Conservation (phyloP, 2,113 vertebrate genomes). For the Cyanoderma ruficeps region DNA sequence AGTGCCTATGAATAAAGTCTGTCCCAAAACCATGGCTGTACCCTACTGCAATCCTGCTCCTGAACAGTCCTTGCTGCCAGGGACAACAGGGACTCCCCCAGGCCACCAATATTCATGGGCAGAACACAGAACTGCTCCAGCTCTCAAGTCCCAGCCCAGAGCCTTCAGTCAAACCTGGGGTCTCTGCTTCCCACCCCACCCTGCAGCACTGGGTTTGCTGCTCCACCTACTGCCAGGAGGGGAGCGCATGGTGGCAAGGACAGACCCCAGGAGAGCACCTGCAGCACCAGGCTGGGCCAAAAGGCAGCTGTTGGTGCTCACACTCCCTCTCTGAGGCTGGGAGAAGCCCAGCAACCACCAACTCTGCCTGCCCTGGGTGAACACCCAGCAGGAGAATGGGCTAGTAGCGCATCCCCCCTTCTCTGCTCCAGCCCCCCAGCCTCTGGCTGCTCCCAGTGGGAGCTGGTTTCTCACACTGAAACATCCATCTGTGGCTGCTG, state of each 20-base stretch:
- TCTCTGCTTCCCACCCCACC: background rate
- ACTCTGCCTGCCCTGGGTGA: fast-evolving
- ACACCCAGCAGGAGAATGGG: background rate
- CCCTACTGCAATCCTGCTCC: background rate
- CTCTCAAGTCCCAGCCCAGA: background rate
- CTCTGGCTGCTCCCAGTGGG: background rate
- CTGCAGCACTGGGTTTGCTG: fast-evolving
- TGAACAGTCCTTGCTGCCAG: background rate
- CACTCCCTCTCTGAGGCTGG: background rate
- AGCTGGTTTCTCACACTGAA: background rate
- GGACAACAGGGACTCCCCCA: fast-evolving
- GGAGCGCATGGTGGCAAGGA: fast-evolving
- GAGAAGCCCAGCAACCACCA: background rate
- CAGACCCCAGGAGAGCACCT: background rate
- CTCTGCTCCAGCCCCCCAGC: background rate
- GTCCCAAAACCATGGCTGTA: background rate
- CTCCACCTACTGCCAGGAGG: fast-evolving
- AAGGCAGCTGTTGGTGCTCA: background rate
- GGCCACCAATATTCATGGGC: background rate
- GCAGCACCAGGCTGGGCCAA: background rate
- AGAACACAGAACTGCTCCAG: background rate
- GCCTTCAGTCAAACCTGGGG: background rate
- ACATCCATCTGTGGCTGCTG: background rate
- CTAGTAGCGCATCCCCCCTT: fast-evolving
- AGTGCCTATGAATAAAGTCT: background rate